Conservation (phyloP, 2,888 invertebrate species). For the Acrocyrtus sp. region DNA sequence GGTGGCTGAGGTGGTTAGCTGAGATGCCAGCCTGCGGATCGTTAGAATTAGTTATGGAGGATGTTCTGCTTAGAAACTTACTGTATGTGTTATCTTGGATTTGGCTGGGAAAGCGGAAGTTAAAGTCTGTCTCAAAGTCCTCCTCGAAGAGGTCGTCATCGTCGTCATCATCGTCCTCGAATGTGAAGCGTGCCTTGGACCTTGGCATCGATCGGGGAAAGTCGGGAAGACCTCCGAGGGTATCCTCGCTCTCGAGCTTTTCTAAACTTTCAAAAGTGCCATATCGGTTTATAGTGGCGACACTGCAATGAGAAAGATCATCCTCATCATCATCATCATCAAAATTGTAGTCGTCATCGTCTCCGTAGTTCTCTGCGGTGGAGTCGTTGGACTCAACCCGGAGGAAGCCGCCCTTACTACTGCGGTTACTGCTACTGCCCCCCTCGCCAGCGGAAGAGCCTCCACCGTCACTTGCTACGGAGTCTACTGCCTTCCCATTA, state of each 20-base stretch:
- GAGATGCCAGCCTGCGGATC: neutral
- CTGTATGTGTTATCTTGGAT: constrained; percentile 63
- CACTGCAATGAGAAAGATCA: constrained; percentile 60
- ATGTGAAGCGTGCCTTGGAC: constrained; percentile 60
- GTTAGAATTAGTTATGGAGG: neutral
- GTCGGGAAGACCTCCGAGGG: constrained; percentile 41
- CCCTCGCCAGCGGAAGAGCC: constrained; percentile 6
- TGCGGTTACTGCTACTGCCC: constrained; percentile 6
- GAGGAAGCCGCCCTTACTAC: constrained; percentile 42
- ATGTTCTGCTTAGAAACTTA: constrained; percentile 44
- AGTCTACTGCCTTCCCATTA: constrained; percentile 20
- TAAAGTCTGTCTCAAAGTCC: constrained; percentile 62
- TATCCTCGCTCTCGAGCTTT: constrained; percentile 56
- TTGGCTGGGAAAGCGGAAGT: constrained; percentile 61
- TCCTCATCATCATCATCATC: constrained; percentile 60
- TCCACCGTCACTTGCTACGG: constrained; percentile 37
- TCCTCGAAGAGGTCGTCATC: constrained; percentile 62
- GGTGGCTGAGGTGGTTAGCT: neutral
- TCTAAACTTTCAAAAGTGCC: constrained; percentile 63
- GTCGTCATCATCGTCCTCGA: constrained; percentile 57
- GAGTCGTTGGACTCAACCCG: constrained; percentile 58
- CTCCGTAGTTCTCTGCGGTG: constrained; percentile 62
- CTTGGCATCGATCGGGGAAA: constrained; percentile 35
- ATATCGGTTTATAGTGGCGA: constrained; percentile 62
- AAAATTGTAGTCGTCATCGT: constrained; percentile 61